Evolutionary conservation across 2,888 invertebrate species (phyloP), one percentile per base, ranked within the genome.

Genomic region (Drosophila tripunctata): DNA sequence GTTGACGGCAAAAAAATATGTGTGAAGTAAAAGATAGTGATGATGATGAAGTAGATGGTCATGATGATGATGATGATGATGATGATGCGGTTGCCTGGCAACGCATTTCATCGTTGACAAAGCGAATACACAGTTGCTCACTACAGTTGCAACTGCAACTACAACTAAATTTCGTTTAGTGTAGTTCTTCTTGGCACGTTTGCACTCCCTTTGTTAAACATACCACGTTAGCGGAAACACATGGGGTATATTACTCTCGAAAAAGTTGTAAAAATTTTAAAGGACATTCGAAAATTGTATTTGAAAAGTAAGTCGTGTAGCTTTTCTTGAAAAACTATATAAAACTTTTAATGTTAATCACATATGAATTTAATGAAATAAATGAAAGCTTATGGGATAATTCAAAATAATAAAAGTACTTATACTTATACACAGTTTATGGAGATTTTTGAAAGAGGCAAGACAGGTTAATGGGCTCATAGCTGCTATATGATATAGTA

Each of bases 81-180:
- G 51, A 55, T 61, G 57, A 60, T 63, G 78, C 54, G 63, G 65
- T 79, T 83, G 77, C 58, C 65, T 68, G 73, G 44, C 55, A 69
- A 67, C 63, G 66, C 64, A 64, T 50, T 58, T 63, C 54, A 68
- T 54, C 60, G 33, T 56, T 75, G 58, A 75, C 55, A 72, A 56
- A 33, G 54, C 63, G 22, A 22, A 64, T 48, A 52, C 43, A 51
- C 30, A 56, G 14, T 44, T 24, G 55, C 24, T 51, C 38, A 40
- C 33, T 21, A 41, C 21, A 52, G 12, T 21, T 51, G 30, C 38
- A 40, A 35, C 47, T 43, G 27, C 51, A 36, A n/a, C n/a, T n/a
- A n/a, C n/a, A n/a, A n/a, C n/a, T n/a, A n/a, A n/a, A 68, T 62
- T 7, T 22, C 22, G 10, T 22, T n/a, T n/a, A 36, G 19, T 35